Evolutionary conservation across 2,888 invertebrate species (phyloP).

Genomic region (Plebejus argus): DNA sequence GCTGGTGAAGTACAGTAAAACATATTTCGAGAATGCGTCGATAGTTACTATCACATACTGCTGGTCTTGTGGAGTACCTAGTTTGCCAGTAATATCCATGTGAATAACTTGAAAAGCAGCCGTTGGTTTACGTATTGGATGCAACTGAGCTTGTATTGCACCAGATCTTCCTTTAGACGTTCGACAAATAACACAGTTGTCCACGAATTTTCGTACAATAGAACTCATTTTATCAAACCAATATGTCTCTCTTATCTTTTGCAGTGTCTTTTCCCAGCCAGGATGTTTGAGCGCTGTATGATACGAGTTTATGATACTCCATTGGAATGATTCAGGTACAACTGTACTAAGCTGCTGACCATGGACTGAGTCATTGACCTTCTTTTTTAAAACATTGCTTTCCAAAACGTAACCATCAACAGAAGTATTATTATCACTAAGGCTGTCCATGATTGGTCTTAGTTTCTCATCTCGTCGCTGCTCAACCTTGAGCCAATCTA

Average conservation of each 20-base stretch:
- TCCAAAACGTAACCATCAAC: slow-evolving; percentile 33
- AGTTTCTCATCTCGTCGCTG: slow-evolving; percentile 39
- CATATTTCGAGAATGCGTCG: slow-evolving; percentile 41
- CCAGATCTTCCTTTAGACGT: slow-evolving; percentile 46
- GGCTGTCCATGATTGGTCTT: slow-evolving; percentile 36
- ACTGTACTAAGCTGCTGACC: slow-evolving; percentile 37
- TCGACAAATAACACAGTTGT: slow-evolving; percentile 41
- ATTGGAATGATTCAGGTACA: slow-evolving; percentile 44
- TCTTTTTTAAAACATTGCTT: slow-evolving; percentile 33
- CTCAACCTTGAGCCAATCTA: slow-evolving; percentile 40
- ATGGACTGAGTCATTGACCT: slow-evolving; percentile 30
- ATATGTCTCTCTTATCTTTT: slow-evolving; percentile 38
- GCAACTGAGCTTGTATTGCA: slow-evolving; percentile 43
- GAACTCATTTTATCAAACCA: slow-evolving; percentile 41
- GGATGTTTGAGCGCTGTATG: slow-evolving; percentile 41
- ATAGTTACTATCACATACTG: slow-evolving; percentile 44
- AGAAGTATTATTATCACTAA: slow-evolving; percentile 28
- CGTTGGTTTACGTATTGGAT: slow-evolving; percentile 43
- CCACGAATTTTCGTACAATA: not conserved
- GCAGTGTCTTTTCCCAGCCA: slow-evolving; percentile 46
- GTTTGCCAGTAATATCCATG: slow-evolving; percentile 46
- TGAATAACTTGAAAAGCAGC: slow-evolving; percentile 44
- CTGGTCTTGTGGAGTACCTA: slow-evolving; percentile 37
- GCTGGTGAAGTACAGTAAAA: slow-evolving; percentile 17
- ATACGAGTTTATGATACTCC: slow-evolving; percentile 44